Percentiles rank a stretch among this genome's conserved stretches.
Evolutionary conservation across 2,113 vertebrate species (phyloP).

Genomic region (Mola mola): DNA sequence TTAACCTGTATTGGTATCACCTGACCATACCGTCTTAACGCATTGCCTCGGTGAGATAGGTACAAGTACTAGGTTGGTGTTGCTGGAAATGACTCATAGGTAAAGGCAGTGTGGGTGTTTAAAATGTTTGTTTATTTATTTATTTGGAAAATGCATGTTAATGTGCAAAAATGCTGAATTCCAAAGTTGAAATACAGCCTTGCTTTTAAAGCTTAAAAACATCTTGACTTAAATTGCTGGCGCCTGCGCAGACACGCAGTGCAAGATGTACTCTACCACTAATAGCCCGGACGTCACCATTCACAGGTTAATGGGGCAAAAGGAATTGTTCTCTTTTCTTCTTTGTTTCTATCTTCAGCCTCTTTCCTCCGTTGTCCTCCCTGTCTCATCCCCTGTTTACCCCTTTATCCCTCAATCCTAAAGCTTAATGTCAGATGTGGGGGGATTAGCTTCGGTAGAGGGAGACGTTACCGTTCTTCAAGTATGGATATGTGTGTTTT

Average conservation of each 20-base stretch:
- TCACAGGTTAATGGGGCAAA: constrained; percentile 34
- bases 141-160: too few species aligned
- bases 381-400: constrained; percentile 12
- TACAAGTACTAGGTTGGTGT: too few species aligned
- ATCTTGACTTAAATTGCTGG: too few species aligned
- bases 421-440: constrained; percentile 55
- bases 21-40: too few species aligned
- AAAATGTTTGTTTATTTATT: too few species aligned
- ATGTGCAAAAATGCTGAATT: too few species aligned
- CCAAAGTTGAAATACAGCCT: too few species aligned
- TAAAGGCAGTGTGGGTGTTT: too few species aligned
- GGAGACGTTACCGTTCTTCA: constrained; percentile 44
- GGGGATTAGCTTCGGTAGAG: constrained; percentile 37
- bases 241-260: not conserved
- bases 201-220: too few species aligned
- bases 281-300: constrained; percentile 9
- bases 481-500: constrained; percentile 13
- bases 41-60: too few species aligned
- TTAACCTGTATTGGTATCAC: too few species aligned
- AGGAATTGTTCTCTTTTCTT: constrained; percentile 16
- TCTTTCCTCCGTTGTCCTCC: not conserved
- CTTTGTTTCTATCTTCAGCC: constrained; percentile 1
- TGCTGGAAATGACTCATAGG: too few species aligned
- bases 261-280: not conserved
- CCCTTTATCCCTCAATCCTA: constrained; percentile 43